These are phyloP conservation scores for Phania funesta DNA, from an alignment of 2,888 invertebrate genomes.

Conservation along the genomic window DNA sequence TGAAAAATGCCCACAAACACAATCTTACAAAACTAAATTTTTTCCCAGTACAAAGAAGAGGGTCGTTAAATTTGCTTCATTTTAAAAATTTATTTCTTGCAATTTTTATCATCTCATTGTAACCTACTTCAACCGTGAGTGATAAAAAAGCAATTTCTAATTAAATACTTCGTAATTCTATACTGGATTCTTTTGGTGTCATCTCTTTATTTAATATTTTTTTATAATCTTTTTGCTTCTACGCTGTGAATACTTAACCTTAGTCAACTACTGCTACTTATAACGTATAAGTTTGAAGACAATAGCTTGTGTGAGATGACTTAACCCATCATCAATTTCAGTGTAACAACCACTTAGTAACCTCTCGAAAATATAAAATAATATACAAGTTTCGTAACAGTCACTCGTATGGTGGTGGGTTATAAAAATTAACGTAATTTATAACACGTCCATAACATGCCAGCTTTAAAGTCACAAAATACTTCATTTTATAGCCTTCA, in stretches of 20 bases:
- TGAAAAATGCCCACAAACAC: too few species aligned
- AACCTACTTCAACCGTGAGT: background rate
- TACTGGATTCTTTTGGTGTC: background rate
- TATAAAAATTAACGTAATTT: background rate
- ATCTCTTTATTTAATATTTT: background rate
- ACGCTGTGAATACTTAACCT: constrained; percentile 29
- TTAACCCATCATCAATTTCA: constrained; percentile 29
- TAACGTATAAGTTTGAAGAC: background rate
- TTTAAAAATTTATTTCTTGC: too few species aligned
- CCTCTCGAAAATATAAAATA: constrained; percentile 43
- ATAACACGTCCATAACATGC: too few species aligned
- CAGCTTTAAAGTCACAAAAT: too few species aligned
- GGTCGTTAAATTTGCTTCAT: too few species aligned
- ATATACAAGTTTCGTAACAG: constrained; percentile 46
- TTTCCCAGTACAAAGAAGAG: too few species aligned
- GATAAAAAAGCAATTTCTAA: background rate
- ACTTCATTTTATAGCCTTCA: too few species aligned
- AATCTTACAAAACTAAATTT: too few species aligned
- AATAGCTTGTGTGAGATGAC: constrained; percentile 23
- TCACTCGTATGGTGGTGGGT: constrained; percentile 8
- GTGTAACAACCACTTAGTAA: constrained; percentile 18
- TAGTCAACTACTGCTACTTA: constrained; percentile 23
- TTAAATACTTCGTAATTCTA: background rate
- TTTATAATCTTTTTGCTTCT: background rate
- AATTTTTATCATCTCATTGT: too few species aligned